These are phyloP conservation scores for Ibycter americanus DNA, from an alignment of 2,797 vertebrate genomes.

Conservation along the genomic window DNA sequence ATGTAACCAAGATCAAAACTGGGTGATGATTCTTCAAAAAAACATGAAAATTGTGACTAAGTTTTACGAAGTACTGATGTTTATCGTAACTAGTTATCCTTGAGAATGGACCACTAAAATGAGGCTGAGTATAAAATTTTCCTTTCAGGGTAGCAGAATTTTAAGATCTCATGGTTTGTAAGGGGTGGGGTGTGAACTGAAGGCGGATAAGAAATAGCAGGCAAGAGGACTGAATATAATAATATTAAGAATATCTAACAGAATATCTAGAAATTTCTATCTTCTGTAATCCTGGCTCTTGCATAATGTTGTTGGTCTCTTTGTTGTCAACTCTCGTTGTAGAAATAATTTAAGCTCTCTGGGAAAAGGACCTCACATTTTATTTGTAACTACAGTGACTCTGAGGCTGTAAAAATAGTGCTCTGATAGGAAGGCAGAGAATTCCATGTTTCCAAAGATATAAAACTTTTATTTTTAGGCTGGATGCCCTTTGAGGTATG, in stretches of 20 bases:
- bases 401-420: not conserved
- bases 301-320: not conserved
- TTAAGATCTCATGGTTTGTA: not conserved
- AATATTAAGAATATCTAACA: not conserved
- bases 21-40: not conserved
- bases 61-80: not conserved
- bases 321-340: not conserved
- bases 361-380: not conserved
- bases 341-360: slow-evolving; percentile 4
- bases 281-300: not conserved
- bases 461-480: not conserved
- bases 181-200: not conserved
- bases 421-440: not conserved
- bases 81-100: not conserved
- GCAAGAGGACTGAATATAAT: not conserved
- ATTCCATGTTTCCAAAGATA: not conserved
- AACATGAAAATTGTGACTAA: not conserved
- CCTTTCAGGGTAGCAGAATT: not conserved
- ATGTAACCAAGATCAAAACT: not conserved
- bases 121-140: not conserved
- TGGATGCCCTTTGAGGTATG: not conserved
- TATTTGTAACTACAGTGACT: not conserved
- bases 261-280: not conserved
- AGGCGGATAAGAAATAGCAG: not conserved
- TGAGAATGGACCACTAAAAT: not conserved